Evolutionary conservation across 2,797 vertebrate species (phyloP).

Genomic region (Sebastiscus tertius): DNA sequence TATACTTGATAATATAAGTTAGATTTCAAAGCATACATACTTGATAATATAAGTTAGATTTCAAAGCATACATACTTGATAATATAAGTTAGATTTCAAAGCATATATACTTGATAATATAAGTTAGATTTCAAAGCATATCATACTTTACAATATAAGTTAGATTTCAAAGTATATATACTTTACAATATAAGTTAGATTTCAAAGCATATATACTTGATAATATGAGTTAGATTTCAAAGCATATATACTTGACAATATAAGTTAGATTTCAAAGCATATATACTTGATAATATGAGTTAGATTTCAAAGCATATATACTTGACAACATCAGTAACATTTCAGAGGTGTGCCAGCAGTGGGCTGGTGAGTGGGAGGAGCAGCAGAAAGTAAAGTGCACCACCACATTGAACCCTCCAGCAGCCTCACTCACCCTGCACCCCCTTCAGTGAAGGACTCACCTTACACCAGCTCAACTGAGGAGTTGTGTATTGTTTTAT

Average conservation of each 20-base stretch:
- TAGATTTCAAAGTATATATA: too few relatives aligned
- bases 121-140: background rate
- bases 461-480: background rate
- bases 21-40: background rate
- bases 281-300: too few relatives aligned
- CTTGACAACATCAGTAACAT: background rate
- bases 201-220: too few relatives aligned
- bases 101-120: background rate
- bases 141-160: too few relatives aligned
- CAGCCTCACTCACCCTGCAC: constrained; percentile 37
- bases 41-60: too few relatives aligned
- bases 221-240: too few relatives aligned
- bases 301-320: too few relatives aligned
- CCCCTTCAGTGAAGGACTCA: constrained; percentile 15
- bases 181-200: too few relatives aligned
- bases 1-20: background rate
- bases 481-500: background rate
- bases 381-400: constrained; percentile 37
- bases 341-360: background rate
- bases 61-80: background rate
- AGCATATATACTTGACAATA: background rate
- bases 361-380: constrained; percentile 60
- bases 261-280: background rate
- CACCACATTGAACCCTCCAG: constrained; percentile 4
- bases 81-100: background rate